These are phyloP conservation scores for Orius laevigatus DNA, from an alignment of 1,140 invertebrate species.

Conservation along the genomic window DNA sequence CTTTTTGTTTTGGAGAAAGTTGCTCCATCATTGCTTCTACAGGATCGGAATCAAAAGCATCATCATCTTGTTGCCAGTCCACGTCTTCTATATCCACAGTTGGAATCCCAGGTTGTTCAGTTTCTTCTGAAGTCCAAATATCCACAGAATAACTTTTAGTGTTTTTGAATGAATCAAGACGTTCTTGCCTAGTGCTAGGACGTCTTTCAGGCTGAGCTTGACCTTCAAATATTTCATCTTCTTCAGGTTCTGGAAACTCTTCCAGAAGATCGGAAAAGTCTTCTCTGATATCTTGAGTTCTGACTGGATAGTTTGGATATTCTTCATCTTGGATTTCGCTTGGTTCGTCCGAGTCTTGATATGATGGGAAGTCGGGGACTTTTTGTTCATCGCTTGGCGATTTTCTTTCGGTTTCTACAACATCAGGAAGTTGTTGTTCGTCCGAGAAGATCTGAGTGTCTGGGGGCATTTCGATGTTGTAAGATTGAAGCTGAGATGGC, in stretches of 20 bases:
- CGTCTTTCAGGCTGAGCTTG: constrained; percentile 20
- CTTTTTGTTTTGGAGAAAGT: too few relatives aligned
- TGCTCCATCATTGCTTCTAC: too few relatives aligned
- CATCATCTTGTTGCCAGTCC: constrained; percentile 22
- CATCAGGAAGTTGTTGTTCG: constrained; percentile 3
- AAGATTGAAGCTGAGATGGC: background rate
- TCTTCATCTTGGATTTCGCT: constrained; percentile 8
- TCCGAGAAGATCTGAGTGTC: background rate
- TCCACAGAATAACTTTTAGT: constrained; percentile 24
- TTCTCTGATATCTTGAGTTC: constrained; percentile 1
- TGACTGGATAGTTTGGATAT: background rate
- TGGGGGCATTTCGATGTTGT: background rate
- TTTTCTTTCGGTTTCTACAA: constrained; percentile 2
- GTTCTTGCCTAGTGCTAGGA: constrained; percentile 23
- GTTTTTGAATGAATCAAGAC: constrained; percentile 24
- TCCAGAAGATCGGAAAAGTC: background rate
- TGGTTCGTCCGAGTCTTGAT: constrained; percentile 3
- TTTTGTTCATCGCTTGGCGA: constrained; percentile 12
- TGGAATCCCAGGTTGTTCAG: constrained; percentile 19
- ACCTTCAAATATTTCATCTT: background rate
- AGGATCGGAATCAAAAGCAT: constrained; percentile 19
- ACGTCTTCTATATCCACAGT: constrained; percentile 18
- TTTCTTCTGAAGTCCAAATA: constrained; percentile 24
- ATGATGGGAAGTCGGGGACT: constrained; percentile 8
- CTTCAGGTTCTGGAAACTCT: background rate